A percentile compares a stretch with the other conserved stretches of the same genome.
Evolutionary conservation across 2,888 invertebrate genomes (phyloP).

Genomic region (Deroplatys truncata): DNA sequence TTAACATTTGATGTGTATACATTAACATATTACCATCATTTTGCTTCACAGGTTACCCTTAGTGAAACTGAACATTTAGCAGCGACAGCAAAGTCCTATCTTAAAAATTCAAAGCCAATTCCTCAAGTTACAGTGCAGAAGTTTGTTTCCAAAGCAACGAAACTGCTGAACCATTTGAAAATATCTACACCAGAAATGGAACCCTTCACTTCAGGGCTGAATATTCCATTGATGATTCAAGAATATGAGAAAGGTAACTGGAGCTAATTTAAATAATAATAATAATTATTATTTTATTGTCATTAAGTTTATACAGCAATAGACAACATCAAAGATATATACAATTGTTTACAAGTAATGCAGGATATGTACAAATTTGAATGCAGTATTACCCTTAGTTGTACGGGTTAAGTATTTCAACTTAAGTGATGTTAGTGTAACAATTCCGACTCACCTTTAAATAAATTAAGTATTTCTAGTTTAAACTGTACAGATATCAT

Average conservation of each 20-base stretch:
- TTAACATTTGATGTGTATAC: no score
- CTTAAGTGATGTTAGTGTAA: no score
- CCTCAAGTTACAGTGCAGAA: background rate
- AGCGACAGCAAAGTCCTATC: background rate
- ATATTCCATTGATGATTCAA: background rate
- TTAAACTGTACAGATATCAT: no score
- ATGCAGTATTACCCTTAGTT: no score
- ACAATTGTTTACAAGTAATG: no score
- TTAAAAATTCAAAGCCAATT: background rate
- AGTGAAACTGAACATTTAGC: background rate
- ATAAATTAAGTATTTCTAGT: no score
- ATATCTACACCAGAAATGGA: background rate
- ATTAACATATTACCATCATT: background rate
- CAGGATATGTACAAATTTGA: no score
- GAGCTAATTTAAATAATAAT: background rate
- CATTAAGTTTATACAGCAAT: no score
- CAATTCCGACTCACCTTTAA: no score
- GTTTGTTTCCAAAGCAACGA: background rate
- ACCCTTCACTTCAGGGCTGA: background rate
- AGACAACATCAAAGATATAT: no score
- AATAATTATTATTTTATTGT: no score
- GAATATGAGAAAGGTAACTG: background rate
- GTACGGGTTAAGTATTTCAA: no score
- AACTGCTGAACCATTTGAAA: background rate
- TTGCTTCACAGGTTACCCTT: background rate